Base-by-base conservation (phyloP, 1,140 invertebrate species). In the Drosophila suzukii region DNA sequence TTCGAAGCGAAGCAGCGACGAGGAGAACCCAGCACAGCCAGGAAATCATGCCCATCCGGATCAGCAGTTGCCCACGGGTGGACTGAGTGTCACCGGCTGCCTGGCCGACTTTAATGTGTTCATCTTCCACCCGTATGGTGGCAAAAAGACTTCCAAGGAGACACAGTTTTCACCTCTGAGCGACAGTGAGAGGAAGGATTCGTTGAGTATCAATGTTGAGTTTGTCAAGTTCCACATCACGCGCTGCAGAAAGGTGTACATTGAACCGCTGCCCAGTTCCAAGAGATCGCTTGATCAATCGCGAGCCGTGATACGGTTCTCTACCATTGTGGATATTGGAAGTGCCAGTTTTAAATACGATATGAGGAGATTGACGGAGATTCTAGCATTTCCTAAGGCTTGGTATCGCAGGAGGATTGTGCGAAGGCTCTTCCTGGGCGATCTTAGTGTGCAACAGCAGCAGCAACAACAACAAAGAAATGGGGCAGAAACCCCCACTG, bases 321-420 rank as follows among this genome's bases (percentile, higher is more conserved):
- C 97, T 54, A 98, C 97, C 11, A 98, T 99, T 68, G 96, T 98
- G 79, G 98, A 99, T 93, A 98, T 99, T 86, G 98, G 98, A 32
- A 98, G 97, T n/a, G 98, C 98, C 24, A 98, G 97, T 20, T 99
- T 99, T 92, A 99, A 99, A 91, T 99, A 99, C 92, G 99, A 99
- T 92, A 99, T 99, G 98, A 94, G 98, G 55, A 94, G 98, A n/a
- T 92, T 99, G 60, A 98, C 97, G 0, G 99, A 99, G 93, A 99
- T 99, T 78, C 93, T 99, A 41, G 97, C 98, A 6, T 99, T 99
- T 91, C 98, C 99, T 0, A 99, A 98, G 93, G 98, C 98, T 4
- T 99, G 99, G 98, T 99, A 99, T 91, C 93, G 98, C 24, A 94
- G 98, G 15, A 97, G 97, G 70, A 98, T 99, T 68, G 97, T 99